These are phyloP conservation scores for Dipodomys ordii DNA, from an alignment of 2,113 vertebrate species.

Conservation along the genomic window DNA sequence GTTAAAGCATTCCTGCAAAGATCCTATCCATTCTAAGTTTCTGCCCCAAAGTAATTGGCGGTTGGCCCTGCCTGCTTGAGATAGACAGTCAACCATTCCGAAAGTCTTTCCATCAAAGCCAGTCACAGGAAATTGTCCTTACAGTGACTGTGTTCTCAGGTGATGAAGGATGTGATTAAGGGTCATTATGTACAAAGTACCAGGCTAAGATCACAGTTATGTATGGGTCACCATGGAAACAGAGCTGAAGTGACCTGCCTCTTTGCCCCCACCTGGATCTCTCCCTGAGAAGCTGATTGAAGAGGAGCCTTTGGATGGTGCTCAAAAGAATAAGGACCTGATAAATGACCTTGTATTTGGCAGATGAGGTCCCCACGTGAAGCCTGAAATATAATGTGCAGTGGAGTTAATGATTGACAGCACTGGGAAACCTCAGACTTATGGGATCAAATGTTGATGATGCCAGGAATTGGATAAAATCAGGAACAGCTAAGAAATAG, in stretches of 20 bases:
- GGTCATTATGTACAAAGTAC: slow-evolving; percentile 70
- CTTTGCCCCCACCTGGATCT: slow-evolving; percentile 46
- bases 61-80: slow-evolving; percentile 23
- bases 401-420: not conserved
- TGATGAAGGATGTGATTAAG: slow-evolving; percentile 63
- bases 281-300: slow-evolving; percentile 75
- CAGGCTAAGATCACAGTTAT: slow-evolving; percentile 56
- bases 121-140: slow-evolving; percentile 59
- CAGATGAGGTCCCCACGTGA: slow-evolving; percentile 37
- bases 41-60: slow-evolving; percentile 46
- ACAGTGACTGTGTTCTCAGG: slow-evolving; percentile 42
- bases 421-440: slow-evolving; percentile 35
- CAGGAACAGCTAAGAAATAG: slow-evolving; percentile 48
- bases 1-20: not conserved
- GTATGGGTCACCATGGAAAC: slow-evolving; percentile 72
- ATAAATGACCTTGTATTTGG: slow-evolving; percentile 64
- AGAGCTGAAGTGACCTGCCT: slow-evolving; percentile 57
- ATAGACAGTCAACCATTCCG: slow-evolving; percentile 53
- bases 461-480: not conserved
- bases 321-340: slow-evolving; percentile 56
- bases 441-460: slow-evolving; percentile 20
- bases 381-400: not conserved
- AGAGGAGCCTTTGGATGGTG: slow-evolving; percentile 68
- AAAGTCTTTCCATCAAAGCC: slow-evolving; percentile 49
- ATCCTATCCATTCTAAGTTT: slow-evolving; percentile 17